A percentile compares a stretch with the other conserved stretches of the same genome.
phyloP scores from a whole-genome alignment of 1,140 invertebrate species.

The Drosophila nebulosa region DNA sequence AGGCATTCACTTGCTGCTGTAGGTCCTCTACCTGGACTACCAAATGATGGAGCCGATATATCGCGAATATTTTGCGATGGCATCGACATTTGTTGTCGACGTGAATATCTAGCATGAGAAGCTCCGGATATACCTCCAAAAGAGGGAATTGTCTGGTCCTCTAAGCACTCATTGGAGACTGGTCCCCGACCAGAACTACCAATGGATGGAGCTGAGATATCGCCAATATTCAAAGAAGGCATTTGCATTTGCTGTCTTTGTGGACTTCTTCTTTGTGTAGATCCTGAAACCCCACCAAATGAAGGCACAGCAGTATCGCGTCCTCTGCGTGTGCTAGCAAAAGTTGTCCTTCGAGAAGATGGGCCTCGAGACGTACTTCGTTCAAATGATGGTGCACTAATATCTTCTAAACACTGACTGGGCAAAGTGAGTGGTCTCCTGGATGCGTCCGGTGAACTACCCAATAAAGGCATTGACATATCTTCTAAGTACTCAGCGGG shows the following conservation, averaged over 20 bases:
- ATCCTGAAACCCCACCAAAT: not conserved
- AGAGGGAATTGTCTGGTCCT: constrained; percentile 4
- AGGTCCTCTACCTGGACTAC: not conserved
- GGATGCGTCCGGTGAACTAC: not conserved
- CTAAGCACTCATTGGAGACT: not conserved
- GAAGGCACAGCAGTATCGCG: constrained; percentile 8
- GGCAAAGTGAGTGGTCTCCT: not conserved
- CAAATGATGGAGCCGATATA: not conserved
- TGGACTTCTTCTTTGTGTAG: not conserved
- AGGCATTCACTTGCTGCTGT: not conserved
- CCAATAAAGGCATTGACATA: constrained; percentile 17
- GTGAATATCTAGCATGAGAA: not conserved
- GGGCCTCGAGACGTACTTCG: not conserved
- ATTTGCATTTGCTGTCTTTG: not conserved
- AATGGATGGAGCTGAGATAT: not conserved
- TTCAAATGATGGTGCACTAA: constrained; percentile 7
- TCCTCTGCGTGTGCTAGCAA: not conserved
- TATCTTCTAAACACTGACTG: constrained; percentile 6
- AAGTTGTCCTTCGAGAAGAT: not conserved
- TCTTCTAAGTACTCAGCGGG: not conserved
- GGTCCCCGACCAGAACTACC: not conserved
- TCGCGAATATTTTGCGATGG: not conserved
- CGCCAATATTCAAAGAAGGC: not conserved
- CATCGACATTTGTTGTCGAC: not conserved
- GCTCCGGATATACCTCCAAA: not conserved